Evolutionary conservation across 1,140 invertebrate genomes (phyloP).

Genomic region (Ridgeia piscesae): DNA sequence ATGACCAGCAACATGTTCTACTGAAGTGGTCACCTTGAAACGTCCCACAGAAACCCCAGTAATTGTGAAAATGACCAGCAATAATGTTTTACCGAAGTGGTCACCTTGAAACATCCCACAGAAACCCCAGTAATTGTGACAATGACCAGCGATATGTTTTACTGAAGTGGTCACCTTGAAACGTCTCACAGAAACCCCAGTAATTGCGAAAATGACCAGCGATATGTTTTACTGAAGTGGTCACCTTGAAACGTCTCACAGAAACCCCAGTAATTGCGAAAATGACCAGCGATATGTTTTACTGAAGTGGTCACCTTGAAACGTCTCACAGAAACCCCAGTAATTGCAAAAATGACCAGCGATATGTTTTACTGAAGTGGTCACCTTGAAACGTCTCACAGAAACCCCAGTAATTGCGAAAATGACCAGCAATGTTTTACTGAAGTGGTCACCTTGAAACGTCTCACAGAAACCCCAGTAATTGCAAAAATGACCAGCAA

Average conservation of each 20-base stretch:
- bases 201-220: constrained; percentile 11
- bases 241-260: background rate
- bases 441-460: background rate
- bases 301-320: constrained; percentile 70
- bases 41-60: background rate
- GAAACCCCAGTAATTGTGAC: background rate
- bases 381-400: background rate
- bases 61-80: constrained; percentile 15
- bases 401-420: background rate
- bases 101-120: background rate
- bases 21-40: no score
- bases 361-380: background rate
- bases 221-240: constrained; percentile 80
- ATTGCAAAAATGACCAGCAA: background rate
- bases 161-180: constrained; percentile 70
- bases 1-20: background rate
- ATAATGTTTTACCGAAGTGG: constrained; percentile 38
- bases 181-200: background rate
- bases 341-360: constrained; percentile 10
- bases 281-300: constrained; percentile 63
- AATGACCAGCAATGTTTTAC: background rate
- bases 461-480: background rate
- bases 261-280: background rate
- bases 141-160: constrained; percentile 63
- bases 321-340: background rate